Evolutionary conservation across 2,113 vertebrate genomes (phyloP).

Genomic region (Polypterus bichir): DNA sequence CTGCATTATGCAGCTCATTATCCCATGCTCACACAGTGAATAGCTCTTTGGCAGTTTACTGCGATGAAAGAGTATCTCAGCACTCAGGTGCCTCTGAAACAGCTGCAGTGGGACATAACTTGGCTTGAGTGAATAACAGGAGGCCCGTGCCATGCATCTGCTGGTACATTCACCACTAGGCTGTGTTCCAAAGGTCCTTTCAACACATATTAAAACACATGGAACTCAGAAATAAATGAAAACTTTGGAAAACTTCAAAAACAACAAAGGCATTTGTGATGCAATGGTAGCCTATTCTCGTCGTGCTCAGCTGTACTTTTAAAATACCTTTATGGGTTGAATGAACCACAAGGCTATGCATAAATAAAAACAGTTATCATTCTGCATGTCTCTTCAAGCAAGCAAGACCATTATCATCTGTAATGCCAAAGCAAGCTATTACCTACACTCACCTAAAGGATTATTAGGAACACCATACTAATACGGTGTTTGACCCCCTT

Average conservation of each 20-base stretch:
- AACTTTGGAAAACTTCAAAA: neutral
- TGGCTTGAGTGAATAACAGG: neutral
- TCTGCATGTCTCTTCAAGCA: no score
- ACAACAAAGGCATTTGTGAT: no score
- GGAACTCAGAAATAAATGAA: neutral
- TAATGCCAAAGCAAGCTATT: no score
- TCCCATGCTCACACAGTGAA: conserved; percentile 1
- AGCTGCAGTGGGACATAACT: neutral
- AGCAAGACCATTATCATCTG: no score
- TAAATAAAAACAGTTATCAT: no score
- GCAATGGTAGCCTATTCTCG: no score
- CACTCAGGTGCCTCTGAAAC: neutral
- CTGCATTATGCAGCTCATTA: neutral
- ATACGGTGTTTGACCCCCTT: no score
- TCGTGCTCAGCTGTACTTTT: no score
- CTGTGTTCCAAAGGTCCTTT: conserved; percentile 2
- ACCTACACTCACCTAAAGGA: no score
- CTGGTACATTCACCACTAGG: neutral
- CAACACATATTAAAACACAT: conserved; percentile 17
- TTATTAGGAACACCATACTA: no score
- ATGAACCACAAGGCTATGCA: no score
- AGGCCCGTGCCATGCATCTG: neutral
- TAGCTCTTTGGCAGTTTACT: neutral
- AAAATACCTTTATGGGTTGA: no score
- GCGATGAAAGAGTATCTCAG: neutral